Evolutionary conservation across 2,888 invertebrate genomes (phyloP), one percentile per base, ranked within the genome.

Genomic region (Teleiodes luculella): DNA sequence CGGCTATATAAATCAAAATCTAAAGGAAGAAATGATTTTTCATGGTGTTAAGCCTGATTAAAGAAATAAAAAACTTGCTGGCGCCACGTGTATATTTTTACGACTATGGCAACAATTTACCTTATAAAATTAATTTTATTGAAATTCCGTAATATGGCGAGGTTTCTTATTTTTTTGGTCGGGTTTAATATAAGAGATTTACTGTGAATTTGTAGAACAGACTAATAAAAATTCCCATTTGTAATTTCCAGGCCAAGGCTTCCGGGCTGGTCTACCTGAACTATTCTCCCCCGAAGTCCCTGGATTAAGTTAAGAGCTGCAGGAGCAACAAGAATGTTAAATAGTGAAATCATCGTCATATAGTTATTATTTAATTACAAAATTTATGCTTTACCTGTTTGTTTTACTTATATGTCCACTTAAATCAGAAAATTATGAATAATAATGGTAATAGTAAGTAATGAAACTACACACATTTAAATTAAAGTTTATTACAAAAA

Each of bases 201-300:
- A n/a, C n/a, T n/a, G n/a, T n/a, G n/a, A n/a, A n/a, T n/a, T n/a
- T n/a, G n/a, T n/a, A n/a, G n/a, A n/a, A n/a, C n/a, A n/a, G n/a
- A 35, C n/a, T 3, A 20, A 14, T 1, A 47, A 24, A 52, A 6
- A 7, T 18, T 49, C 8, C 51, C 13, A 51, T 57, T 35, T 54
- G 48, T 57, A 45, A 65, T 47, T 85, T 81, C 0, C 82, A 93
- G 93, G 92, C 92, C 18, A 93, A 92, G 72, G 70, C 91, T 18
- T 90, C 91, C 0, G 94, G 93, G 14, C 72, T 92, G 30, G 75
- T 94, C 58, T 90, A 92, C 76, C 83, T 94, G 50, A 93, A 94
- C 90, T 92, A 80, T 78, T 85, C 82, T 39, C 91, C 92, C 16
- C 94, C 94, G 66, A 86, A 90, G 72, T 85, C 90, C 58, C 62